Conservation (phyloP, 2,113 vertebrate species). For the Xyrauchen texanus region DNA sequence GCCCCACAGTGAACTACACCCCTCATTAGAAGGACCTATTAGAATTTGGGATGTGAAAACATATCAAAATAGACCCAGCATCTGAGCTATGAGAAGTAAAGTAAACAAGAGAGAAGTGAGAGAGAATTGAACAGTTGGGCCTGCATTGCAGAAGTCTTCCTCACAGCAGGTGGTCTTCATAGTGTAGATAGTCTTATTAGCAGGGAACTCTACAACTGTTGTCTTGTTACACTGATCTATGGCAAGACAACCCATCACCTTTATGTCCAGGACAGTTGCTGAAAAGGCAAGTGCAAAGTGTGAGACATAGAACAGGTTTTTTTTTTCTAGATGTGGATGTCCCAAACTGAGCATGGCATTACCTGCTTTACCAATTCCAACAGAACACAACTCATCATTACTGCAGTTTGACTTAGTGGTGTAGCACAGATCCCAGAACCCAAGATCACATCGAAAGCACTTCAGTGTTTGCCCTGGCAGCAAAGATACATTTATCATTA, state of each 20-base stretch:
- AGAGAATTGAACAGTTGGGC: not conserved
- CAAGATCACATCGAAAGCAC: conserved; percentile 47
- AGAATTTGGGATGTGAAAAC: not conserved
- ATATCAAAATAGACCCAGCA: not conserved
- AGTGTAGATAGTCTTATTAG: conserved; percentile 43
- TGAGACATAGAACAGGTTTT: too few species aligned
- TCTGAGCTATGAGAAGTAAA: not conserved
- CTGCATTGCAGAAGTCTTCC: conserved; percentile 36
- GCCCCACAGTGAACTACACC: too few species aligned
- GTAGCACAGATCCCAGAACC: conserved; percentile 48
- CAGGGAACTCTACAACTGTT: conserved; percentile 14
- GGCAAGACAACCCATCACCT: conserved; percentile 45
- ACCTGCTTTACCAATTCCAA: conserved; percentile 48
- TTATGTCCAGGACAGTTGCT: conserved; percentile 46
- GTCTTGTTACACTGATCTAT: conserved; percentile 44
- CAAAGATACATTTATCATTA: not conserved
- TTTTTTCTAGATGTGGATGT: too few species aligned
- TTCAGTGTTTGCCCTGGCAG: conserved; percentile 35
- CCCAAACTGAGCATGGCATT: not conserved
- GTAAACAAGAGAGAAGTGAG: not conserved
- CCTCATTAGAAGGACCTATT: too few species aligned
- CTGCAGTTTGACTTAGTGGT: conserved; percentile 46
- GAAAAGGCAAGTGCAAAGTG: not conserved
- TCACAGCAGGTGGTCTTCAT: conserved; percentile 34
- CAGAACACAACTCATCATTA: conserved; percentile 38